phyloP scores from a whole-genome alignment of 1,140 invertebrate genomes.

The Mizuhopecten yessoensis region DNA sequence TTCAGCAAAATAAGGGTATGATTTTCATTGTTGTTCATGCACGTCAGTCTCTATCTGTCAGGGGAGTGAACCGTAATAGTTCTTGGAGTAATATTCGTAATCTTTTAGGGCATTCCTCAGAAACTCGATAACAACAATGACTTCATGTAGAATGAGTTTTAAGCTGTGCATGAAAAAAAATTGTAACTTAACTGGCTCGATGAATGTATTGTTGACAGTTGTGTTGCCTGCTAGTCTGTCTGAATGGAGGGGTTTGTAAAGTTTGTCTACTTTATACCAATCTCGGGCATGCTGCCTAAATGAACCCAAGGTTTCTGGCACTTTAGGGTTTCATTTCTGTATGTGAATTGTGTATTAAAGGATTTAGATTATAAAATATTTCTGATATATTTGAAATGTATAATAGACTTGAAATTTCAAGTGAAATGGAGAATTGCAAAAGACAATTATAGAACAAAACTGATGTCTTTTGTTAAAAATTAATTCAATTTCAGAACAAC shows the following conservation, averaged over 20 bases:
- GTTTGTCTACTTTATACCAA: background rate
- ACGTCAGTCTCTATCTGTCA: background rate
- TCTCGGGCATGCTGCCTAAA: background rate
- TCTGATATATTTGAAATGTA: too few relatives aligned
- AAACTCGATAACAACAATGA: background rate
- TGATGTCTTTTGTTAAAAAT: too few relatives aligned
- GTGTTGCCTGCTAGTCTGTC: background rate
- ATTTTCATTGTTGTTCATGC: background rate
- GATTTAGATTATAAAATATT: too few relatives aligned
- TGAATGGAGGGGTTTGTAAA: background rate
- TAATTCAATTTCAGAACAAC: too few relatives aligned
- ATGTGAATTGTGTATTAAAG: too few relatives aligned
- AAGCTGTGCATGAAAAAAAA: background rate
- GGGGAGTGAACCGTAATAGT: constrained; percentile 6
- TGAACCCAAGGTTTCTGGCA: background rate
- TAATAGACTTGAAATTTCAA: too few relatives aligned
- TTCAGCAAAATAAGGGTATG: constrained; percentile 26
- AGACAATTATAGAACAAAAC: too few relatives aligned
- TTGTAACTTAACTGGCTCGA: background rate
- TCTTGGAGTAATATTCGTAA: background rate
- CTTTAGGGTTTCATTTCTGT: background rate
- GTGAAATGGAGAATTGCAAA: too few relatives aligned
- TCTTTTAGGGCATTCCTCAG: background rate
- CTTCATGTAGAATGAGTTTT: background rate
- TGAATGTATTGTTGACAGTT: background rate